phyloP scores from a whole-genome alignment of 2,113 vertebrate species.

The Columba janthina region DNA sequence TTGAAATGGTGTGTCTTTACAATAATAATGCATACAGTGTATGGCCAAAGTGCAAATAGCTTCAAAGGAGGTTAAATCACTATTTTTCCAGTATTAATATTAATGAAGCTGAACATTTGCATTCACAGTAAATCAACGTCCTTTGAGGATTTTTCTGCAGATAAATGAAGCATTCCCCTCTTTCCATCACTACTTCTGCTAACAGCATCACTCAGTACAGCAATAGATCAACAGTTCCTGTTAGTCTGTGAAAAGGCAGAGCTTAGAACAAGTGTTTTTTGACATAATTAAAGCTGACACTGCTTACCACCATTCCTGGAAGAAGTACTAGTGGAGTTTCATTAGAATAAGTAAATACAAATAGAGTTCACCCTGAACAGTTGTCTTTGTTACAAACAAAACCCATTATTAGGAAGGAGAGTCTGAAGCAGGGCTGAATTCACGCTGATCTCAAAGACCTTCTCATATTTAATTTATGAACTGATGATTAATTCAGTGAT shows the following conservation, averaged over 20 bases:
- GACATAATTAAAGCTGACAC: slow-evolving; percentile 31
- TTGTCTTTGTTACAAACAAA: slow-evolving; percentile 47
- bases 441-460: not conserved
- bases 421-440: slow-evolving; percentile 7
- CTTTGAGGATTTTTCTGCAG: slow-evolving; percentile 23
- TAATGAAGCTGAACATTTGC: slow-evolving; percentile 1
- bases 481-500: slow-evolving; percentile 54
- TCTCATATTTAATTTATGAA: slow-evolving; percentile 62
- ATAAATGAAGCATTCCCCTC: slow-evolving; percentile 8
- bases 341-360: slow-evolving; percentile 51
- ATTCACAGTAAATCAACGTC: not conserved
- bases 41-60: not conserved
- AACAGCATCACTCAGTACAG: not conserved
- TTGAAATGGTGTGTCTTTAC: not conserved
- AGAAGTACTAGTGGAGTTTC: not conserved
- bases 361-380: slow-evolving; percentile 31
- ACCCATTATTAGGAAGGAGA: not conserved
- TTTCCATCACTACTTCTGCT: not conserved
- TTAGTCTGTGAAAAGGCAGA: slow-evolving; percentile 23
- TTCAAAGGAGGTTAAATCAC: slow-evolving; percentile 17
- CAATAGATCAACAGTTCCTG: slow-evolving; percentile 3
- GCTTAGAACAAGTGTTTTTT: not conserved
- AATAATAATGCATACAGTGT: not conserved
- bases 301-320: slow-evolving; percentile 13
- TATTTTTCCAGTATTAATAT: slow-evolving; percentile 34